Evolutionary conservation across 2,888 invertebrate genomes (phyloP), one percentile per base, ranked within the genome.

Genomic region (Callyntrura guangdongensis): DNA sequence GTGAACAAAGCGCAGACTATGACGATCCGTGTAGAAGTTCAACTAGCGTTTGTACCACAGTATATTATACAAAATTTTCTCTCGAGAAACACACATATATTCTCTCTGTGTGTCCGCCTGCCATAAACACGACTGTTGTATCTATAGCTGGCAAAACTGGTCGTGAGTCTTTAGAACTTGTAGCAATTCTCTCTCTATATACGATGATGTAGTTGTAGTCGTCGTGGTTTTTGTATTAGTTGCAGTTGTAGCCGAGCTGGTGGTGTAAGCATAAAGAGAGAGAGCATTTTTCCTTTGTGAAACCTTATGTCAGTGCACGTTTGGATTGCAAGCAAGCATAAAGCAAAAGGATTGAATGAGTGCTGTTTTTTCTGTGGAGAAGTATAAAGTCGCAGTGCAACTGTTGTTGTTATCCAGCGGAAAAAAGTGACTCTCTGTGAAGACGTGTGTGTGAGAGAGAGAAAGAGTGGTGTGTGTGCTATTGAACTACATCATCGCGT

Each of bases 301-400:
- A 88, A 88, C 53, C 82, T 53, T 88, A 81, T 81, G 87, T 81
- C 87, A 88, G 88, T 88, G 81, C 88, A 88, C 82, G 59, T 88
- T 88, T 88, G 82, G 88, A 88, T 79, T 81, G 79, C 87, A 81
- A 82, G 69, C 49, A 88, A 59, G 74, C 82, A 88, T 49, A 81
- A 82, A 45, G 36, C 2, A 36, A 6, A 14, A 9, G 53, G n/a
- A 14, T n/a, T 53, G 53, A n/a, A 53, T 53, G 53, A 53, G 53
- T 53, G 53, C 14, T 12, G 53, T 14, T n/a, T n/a, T n/a, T n/a
- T n/a, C n/a, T 64, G 64, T 20, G 59, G 59, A 36, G 36, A 6
- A 36, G 36, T 36, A 36, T 4, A 9, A 53, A 36, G 72, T 72
- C n/a, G 53, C 12, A 53, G 53, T 53, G 53, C 53, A 53, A 53